Evolutionary conservation across 2,797 vertebrate species (phyloP), one percentile per base, ranked within the genome.

Genomic region (Zenarchopterus dispar): DNA sequence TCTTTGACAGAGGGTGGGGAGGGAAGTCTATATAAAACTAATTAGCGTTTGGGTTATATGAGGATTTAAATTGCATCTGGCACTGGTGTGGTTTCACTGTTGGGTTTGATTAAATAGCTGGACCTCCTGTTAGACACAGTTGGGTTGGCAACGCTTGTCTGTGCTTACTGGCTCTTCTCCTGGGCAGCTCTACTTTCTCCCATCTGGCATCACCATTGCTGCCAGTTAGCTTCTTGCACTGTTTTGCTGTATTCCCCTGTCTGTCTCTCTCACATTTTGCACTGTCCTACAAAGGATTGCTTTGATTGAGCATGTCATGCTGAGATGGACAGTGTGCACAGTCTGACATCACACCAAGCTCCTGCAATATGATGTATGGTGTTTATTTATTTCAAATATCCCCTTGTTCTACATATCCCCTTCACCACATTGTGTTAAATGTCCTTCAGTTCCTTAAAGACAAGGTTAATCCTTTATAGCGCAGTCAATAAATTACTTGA

Each of bases 111-210:
- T 92, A 93, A 93, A 92, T 89, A 86, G 89, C 87, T 76, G 89
- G 88, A 90, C 91, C 91, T 89, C 90, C 92, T 93, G 91, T 92
- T 88, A 84, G 88, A 91, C 90, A 92, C 91, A 93, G 89, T 93
- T 89, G 90, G 90, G 86, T 75, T 93, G 91, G 91, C 92, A 92
- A 67, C 62, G 70, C 88, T 89, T 75, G 75, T 90, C 89, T 89
- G 84, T 87, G 88, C 90, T 87, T 86, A 83, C 82, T 88, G 91
- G 90, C 90, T 77, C 62, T 79, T 92, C 90, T 92, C 87, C 85
- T 89, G 90, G 85, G 87, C 81, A 56, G 83, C 79, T 80, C 83
- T 81, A 80, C 80, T 73, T 74, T 88, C 87, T 89, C 88, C 91
- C 92, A 93, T 93, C 93, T 94, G 93, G 88, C 84, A 63, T 47